A percentile compares a stretch with the other conserved stretches of the same genome.
phyloP scores from a whole-genome alignment of 2,797 vertebrate species.

The Mustela erminea region DNA sequence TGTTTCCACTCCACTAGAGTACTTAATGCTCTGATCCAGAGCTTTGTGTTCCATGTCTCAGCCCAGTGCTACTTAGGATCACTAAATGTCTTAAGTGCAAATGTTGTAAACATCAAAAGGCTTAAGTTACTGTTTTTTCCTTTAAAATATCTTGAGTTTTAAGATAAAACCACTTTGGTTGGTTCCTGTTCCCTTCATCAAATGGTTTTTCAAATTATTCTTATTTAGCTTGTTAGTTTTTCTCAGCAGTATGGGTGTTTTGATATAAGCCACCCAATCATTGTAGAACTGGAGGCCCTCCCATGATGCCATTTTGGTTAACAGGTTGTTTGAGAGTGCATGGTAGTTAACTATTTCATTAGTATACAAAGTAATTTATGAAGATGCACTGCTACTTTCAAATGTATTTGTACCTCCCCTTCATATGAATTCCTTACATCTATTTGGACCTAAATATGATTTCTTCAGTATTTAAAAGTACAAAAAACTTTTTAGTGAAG shows the following conservation, averaged over 20 bases:
- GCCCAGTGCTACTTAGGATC: background rate
- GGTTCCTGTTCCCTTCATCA: background rate
- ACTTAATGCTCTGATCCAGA: background rate
- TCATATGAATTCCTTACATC: conserved; percentile 18
- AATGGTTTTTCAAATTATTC: background rate
- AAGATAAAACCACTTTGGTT: background rate
- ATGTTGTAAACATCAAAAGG: background rate
- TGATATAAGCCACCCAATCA: background rate
- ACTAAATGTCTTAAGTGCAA: background rate
- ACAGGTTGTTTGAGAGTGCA: background rate
- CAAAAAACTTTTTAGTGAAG: conserved; percentile 44
- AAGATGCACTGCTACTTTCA: conserved; percentile 45
- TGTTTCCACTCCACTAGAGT: background rate
- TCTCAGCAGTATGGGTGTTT: background rate
- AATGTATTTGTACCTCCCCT: background rate
- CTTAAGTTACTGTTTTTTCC: background rate
- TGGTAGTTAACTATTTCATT: background rate
- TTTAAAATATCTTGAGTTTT: background rate
- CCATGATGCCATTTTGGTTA: conserved; percentile 42
- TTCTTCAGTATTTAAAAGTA: conserved; percentile 47
- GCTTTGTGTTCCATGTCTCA: background rate
- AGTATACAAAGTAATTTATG: conserved; percentile 62
- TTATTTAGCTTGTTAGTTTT: background rate
- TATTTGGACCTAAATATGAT: conserved; percentile 68
- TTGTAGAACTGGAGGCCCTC: background rate